These are phyloP conservation scores for Typhlichthys eigenmanni DNA, from an alignment of 2,797 vertebrate species.

Conservation along the genomic window DNA sequence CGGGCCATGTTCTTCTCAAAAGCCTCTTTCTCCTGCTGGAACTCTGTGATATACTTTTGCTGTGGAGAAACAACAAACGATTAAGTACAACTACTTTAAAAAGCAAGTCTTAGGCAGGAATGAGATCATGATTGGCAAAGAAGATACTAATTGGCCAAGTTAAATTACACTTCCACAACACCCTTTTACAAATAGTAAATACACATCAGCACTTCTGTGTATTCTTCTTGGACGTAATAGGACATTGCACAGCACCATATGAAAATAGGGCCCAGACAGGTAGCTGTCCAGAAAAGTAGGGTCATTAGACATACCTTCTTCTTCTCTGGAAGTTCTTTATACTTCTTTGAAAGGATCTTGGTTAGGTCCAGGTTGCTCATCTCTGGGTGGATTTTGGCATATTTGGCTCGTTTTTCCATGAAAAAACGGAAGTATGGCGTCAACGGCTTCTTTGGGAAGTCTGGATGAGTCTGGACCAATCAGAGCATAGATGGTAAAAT, in stretches of 20 bases:
- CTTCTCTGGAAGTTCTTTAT: constrained; percentile 83
- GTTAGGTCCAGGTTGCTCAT: constrained; percentile 86
- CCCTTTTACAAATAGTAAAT: too few relatives aligned
- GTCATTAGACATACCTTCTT: constrained; percentile 73
- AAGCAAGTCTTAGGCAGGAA: not conserved
- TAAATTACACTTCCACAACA: too few relatives aligned
- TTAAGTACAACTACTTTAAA: not conserved
- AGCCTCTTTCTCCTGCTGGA: constrained; percentile 76
- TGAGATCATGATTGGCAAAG: not conserved
- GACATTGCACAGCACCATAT: too few relatives aligned
- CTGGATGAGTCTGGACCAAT: constrained; percentile 76
- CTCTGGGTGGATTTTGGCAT: constrained; percentile 83
- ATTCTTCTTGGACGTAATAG: not conserved
- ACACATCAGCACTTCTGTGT: too few relatives aligned
- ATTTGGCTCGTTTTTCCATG: constrained; percentile 85
- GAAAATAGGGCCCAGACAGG: not conserved
- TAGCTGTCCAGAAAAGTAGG: not conserved
- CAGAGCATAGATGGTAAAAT: not conserved
- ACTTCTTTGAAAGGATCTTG: constrained; percentile 84
- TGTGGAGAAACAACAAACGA: constrained; percentile 37
- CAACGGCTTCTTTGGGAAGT: constrained; percentile 83
- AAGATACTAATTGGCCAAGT: too few relatives aligned
- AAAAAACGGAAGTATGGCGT: constrained; percentile 84
- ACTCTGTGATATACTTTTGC: constrained; percentile 82
- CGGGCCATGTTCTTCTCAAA: constrained; percentile 82